Base-by-base conservation (phyloP, 2,888 invertebrate species). In the Lasioglossum marginatum region DNA sequence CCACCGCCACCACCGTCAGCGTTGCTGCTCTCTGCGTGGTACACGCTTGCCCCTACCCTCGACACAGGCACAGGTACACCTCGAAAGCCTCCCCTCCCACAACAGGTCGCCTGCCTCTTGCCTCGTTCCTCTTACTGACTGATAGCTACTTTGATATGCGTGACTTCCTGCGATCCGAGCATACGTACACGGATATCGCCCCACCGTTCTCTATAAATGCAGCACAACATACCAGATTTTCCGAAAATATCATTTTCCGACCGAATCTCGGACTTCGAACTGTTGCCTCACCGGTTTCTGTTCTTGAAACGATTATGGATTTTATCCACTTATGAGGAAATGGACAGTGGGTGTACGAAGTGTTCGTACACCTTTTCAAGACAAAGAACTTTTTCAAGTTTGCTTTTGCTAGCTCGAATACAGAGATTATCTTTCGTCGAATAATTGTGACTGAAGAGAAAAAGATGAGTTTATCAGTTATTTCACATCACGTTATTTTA, bases 141-240 rank as follows among this genome's bases (percentile, higher is more conserved):
- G 86, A 87, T 82, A 87, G 79, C 82, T 66, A 34, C 75, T 82
- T 82, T 68, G 86, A 87, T 87, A 79, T 87, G 79, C 87, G 75
- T 82, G 82, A 87, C 78, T 86, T 82, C 77, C 82, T 74, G 77
- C 71, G 71, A 72, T 57, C 71, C 23, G 45, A 40, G 80, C 60
- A 57, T 14, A 74, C 40, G 31, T 37, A 40, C 48, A 63, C 57
- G 40, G 52, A 70, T 37, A n/a, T 43, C 16, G 14, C 10, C 10
- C 45, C 34, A 19, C 2, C n/a, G 40, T 31, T 63, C 31, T 63
- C 19, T 12, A 12, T 8, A 34, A 31, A 34, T 6, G 31, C 63
- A 16, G 6, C 31, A 6, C 63, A 8, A 3, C 5, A 5, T 6
- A 14, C 27, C 31, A 57, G 57, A 57, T 57, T 57, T 57, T 57